Evolutionary conservation across 2,888 invertebrate genomes (phyloP).

Genomic region (Ferdinandea cuprea): DNA sequence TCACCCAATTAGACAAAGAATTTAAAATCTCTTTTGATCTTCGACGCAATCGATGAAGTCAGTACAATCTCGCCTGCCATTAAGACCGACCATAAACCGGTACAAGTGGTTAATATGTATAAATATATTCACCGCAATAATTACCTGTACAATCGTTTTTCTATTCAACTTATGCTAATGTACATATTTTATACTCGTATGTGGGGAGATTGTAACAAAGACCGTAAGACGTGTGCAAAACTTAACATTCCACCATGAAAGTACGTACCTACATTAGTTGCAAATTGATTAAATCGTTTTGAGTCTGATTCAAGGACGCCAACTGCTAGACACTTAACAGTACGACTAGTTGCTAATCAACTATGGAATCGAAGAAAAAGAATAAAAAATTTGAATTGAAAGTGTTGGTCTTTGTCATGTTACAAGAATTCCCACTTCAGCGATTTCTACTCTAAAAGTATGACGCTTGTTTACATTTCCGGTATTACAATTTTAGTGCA

Average conservation of each 20-base stretch:
- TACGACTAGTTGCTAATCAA: slow-evolving; percentile 46
- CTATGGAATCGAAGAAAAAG: slow-evolving; percentile 17
- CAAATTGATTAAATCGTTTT: slow-evolving; percentile 31
- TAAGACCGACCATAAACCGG: slow-evolving; percentile 38
- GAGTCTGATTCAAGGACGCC: slow-evolving; percentile 53
- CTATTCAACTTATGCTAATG: slow-evolving; percentile 45
- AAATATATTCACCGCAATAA: slow-evolving; percentile 7
- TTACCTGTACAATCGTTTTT: slow-evolving; percentile 14
- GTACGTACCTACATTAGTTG: not conserved
- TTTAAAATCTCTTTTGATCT: slow-evolving; percentile 38
- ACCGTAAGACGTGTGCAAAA: slow-evolving; percentile 4
- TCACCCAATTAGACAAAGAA: slow-evolving; percentile 47
- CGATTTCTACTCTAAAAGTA: not conserved
- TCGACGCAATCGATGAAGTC: slow-evolving; percentile 46
- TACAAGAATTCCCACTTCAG: not conserved
- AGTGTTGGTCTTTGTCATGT: not conserved
- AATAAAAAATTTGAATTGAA: slow-evolving; percentile 16
- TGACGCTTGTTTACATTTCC: slow-evolving; percentile 3
- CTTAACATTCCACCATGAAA: not conserved
- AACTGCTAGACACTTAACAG: slow-evolving; percentile 9
- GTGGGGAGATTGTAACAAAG: slow-evolving; percentile 1
- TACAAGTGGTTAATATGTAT: slow-evolving; percentile 11
- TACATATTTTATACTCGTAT: too few species aligned
- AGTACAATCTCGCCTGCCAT: slow-evolving; percentile 41
- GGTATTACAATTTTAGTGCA: not conserved